Evolutionary conservation across 2,113 vertebrate genomes (phyloP).

Genomic region (Xenopus borealis): DNA sequence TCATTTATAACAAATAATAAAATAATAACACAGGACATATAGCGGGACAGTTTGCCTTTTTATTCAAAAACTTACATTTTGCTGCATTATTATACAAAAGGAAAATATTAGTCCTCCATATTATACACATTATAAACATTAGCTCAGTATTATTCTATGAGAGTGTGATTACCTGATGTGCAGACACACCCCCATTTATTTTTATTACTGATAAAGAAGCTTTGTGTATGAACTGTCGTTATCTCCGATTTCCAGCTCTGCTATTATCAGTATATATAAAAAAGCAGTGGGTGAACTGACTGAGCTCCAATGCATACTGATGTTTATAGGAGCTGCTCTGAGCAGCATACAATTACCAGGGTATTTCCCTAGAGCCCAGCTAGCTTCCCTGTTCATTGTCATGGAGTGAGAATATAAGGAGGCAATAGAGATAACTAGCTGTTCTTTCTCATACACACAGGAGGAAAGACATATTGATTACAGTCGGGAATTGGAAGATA

Average conservation of each 20-base stretch:
- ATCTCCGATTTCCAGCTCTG: conserved; percentile 33
- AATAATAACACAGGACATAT: too few species aligned
- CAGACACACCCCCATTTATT: conserved; percentile 14
- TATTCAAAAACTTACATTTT: not conserved
- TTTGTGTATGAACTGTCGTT: conserved; percentile 32
- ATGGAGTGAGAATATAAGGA: conserved; percentile 26
- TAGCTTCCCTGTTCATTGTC: conserved; percentile 27
- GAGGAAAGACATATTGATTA: conserved; percentile 29
- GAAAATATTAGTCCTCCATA: not conserved
- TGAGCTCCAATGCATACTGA: conserved; percentile 36
- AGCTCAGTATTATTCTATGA: not conserved
- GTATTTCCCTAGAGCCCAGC: conserved; percentile 26
- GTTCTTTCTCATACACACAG: not conserved
- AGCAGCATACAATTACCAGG: conserved; percentile 17
- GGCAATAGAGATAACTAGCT: conserved; percentile 28
- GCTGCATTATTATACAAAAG: not conserved
- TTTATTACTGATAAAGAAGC: conserved; percentile 32
- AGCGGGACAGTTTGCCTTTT: too few species aligned
- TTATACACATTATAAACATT: not conserved
- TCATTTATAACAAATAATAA: too few species aligned
- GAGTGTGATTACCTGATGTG: conserved; percentile 14
- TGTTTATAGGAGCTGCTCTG: conserved; percentile 26
- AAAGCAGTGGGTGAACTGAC: conserved; percentile 14
- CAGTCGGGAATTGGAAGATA: conserved; percentile 10
- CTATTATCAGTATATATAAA: conserved; percentile 28